A percentile compares a stretch with the other conserved stretches of the same genome.
phyloP scores from a whole-genome alignment of 53 echinoderm and acorn worm genomes.

The Zoroaster sp. region DNA sequence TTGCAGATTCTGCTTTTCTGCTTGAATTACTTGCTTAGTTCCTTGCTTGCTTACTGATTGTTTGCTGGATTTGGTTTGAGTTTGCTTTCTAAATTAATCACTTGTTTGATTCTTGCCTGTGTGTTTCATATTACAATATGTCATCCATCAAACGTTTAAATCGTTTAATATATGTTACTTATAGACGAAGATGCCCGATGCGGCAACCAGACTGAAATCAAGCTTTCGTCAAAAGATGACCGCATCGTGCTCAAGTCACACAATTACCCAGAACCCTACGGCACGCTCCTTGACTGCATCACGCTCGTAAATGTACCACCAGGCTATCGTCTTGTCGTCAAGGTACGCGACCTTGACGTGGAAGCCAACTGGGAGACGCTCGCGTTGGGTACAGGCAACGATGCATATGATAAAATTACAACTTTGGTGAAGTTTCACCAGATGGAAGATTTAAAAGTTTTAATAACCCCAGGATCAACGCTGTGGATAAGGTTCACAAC shows the following conservation, averaged over 20 bases:
- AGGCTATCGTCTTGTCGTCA: slow-evolving; percentile 17
- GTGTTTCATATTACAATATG: too few species aligned
- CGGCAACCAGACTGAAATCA: slow-evolving; percentile 40
- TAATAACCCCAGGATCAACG: neutral
- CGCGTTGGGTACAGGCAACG: slow-evolving; percentile 11
- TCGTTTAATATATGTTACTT: too few species aligned
- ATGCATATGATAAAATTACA: slow-evolving; percentile 3
- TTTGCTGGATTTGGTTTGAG: too few species aligned
- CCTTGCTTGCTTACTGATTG: too few species aligned
- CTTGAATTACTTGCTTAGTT: too few species aligned
- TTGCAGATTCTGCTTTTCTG: too few species aligned
- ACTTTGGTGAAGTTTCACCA: neutral
- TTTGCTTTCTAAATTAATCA: too few species aligned
- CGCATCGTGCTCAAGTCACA: neutral
- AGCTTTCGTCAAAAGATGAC: neutral
- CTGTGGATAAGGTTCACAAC: slow-evolving; percentile 38
- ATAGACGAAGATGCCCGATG: slow-evolving; percentile 41
- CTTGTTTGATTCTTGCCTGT: too few species aligned
- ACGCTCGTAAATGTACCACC: neutral
- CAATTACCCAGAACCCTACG: slow-evolving; percentile 33
- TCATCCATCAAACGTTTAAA: too few species aligned
- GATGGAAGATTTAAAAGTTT: neutral
- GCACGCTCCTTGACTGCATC: slow-evolving; percentile 31
- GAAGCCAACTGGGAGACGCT: neutral
- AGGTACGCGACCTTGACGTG: neutral